Evolutionary conservation across 2,797 vertebrate genomes (phyloP).

Genomic region (Microtus agrestis): DNA sequence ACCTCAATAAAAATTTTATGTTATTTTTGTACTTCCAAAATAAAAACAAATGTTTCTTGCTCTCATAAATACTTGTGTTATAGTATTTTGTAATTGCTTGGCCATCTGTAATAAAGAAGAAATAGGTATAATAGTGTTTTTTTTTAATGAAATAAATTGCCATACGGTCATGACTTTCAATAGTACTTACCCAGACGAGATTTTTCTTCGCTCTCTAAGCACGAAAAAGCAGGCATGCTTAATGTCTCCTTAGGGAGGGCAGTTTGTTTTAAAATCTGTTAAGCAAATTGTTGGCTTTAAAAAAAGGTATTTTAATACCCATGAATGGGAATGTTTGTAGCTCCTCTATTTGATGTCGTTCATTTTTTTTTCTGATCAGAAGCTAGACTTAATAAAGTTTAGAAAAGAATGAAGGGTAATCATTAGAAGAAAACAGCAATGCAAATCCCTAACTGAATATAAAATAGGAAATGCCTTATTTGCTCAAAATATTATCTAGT

Average conservation of each 20-base stretch:
- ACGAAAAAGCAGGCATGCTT: conserved; percentile 29
- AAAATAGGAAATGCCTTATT: not conserved
- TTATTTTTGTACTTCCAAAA: conserved; percentile 12
- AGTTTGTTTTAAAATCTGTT: conserved; percentile 72
- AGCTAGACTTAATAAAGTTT: conserved; percentile 62
- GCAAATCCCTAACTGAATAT: not conserved
- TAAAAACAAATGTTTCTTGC: conserved; percentile 40
- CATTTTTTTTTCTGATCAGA: conserved; percentile 64
- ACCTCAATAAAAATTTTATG: not conserved
- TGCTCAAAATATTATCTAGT: conserved; percentile 71
- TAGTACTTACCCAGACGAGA: not conserved
- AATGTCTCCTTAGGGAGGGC: conserved; percentile 62
- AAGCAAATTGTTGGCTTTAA: conserved; percentile 75
- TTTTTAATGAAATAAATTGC: conserved; percentile 72
- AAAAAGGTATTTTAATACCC: conserved; percentile 49
- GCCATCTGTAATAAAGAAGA: conserved; percentile 12
- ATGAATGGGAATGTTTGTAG: conserved; percentile 19
- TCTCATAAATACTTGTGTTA: not conserved
- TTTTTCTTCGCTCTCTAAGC: conserved; percentile 62
- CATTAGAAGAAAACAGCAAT: conserved; percentile 48
- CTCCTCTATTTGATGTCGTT: conserved; percentile 68
- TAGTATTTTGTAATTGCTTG: not conserved
- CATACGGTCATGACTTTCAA: conserved; percentile 51
- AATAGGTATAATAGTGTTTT: conserved; percentile 19
- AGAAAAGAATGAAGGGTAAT: conserved; percentile 61